Percentiles rank a stretch among this genome's conserved stretches.
Evolutionary conservation across 2,797 vertebrate genomes (phyloP).

Genomic region (Erethizon dorsatum): DNA sequence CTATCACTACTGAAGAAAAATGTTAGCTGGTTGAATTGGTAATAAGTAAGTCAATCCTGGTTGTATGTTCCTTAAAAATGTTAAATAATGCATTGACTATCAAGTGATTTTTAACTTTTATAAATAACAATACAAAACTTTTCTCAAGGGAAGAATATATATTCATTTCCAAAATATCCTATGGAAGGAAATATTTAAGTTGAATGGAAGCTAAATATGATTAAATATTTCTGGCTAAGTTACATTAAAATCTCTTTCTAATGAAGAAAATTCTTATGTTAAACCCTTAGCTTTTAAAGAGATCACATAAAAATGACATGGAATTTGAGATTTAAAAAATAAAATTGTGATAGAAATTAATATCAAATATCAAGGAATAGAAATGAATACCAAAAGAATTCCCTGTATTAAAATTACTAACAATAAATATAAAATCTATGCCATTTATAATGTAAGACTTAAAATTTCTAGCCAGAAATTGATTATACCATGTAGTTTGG

Average conservation of each 20-base stretch:
- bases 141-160: background rate
- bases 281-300: background rate
- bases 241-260: background rate
- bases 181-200: background rate
- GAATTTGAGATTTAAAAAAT: conserved; percentile 31
- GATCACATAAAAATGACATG: background rate
- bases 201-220: background rate
- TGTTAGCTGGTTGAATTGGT: background rate
- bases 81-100: background rate
- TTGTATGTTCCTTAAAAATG: background rate
- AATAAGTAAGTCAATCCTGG: background rate
- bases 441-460: background rate
- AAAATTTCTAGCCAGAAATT: background rate
- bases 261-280: background rate
- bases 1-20: background rate
- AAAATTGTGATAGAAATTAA: background rate
- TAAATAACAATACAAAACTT: background rate
- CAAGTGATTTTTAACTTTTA: background rate
- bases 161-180: background rate
- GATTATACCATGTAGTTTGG: background rate
- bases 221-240: background rate
- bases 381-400: background rate
- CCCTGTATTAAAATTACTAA: background rate
- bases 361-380: background rate
- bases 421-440: background rate